Evolutionary conservation across 2,888 invertebrate genomes (phyloP).

Genomic region (Oligia strigilis): DNA sequence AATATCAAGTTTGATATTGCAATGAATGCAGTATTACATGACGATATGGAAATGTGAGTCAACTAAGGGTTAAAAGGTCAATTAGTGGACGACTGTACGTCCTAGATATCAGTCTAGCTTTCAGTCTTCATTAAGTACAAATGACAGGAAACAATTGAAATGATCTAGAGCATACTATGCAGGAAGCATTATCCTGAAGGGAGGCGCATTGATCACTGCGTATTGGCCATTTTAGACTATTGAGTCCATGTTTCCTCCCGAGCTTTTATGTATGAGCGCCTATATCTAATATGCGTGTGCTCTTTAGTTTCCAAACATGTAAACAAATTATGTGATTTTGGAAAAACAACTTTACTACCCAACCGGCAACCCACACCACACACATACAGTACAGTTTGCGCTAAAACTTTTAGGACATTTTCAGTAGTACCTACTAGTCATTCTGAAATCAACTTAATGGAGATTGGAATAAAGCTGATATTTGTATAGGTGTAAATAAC

Average conservation of each 20-base stretch:
- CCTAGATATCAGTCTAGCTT: constrained; percentile 19
- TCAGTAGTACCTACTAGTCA: not conserved
- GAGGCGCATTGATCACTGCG: not conserved
- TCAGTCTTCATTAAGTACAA: constrained; percentile 39
- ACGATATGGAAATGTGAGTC: not conserved
- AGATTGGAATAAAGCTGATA: too few species aligned
- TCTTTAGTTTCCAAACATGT: not conserved
- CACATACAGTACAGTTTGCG: not conserved
- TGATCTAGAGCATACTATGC: not conserved
- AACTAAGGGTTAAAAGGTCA: constrained; percentile 28
- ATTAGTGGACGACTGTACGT: constrained; percentile 16
- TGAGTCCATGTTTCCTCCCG: not conserved
- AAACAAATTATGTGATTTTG: too few species aligned
- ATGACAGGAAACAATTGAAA: constrained; percentile 33
- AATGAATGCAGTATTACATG: not conserved
- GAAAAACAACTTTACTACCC: too few species aligned
- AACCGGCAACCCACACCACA: not conserved
- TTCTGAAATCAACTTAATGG: too few species aligned
- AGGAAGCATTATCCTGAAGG: constrained; percentile 1
- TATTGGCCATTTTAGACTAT: not conserved
- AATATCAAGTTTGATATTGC: too few species aligned
- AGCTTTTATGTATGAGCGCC: not conserved
- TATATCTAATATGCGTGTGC: not conserved
- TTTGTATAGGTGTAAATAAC: too few species aligned
- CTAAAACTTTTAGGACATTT: not conserved